Base-by-base conservation (phyloP, 2,113 vertebrate genomes). In the Lipophrys pholis region DNA sequence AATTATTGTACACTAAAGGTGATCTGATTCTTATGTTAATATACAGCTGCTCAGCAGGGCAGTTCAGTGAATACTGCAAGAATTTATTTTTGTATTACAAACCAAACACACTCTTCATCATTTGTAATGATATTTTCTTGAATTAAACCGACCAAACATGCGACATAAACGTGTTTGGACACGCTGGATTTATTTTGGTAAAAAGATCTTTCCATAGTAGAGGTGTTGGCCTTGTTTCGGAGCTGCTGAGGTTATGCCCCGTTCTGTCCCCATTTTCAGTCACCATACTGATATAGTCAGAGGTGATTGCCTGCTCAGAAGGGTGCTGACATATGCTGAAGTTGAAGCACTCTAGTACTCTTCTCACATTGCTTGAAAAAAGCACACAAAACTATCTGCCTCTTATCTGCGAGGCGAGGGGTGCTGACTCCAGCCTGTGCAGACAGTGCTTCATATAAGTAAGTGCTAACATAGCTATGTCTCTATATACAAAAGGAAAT, bases 391-490 rank as follows among this genome's bases (percentile, higher is more conserved):
- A 79, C 68, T 10, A 40, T 80, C 89, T 72, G 50, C 88, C 87
- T 93, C 90, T 94, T 95, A 95, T 96, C 94, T 90, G 79, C 81
- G 82, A n/a, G 3, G 87, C 70, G 76, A 91, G 91, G 91, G 94
- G 87, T 89, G 86, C 89, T 91, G 93, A 93, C 91, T 93, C 83
- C 82, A 89, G 73, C 81, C 76, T 86, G 89, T 89, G 92, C 90
- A 88, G 91, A 95, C 91, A 87, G 87, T 75, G 84, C 80, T 83
- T 84, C 88, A 30, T 4, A 30, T 30, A 30, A 30, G 2, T 30
- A 30, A 30, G 21, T 30, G 21, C 87, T 90, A 81, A 89, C 86
- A 76, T 76, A 66, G 77, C 54, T 66, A 62, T 72, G 81, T 86
- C 87, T 90, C 77, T 84, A 81, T 84, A 82, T 81, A 78, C 79